phyloP scores from a whole-genome alignment of 2,113 vertebrate genomes.

The Onychostruthus taczanowskii region DNA sequence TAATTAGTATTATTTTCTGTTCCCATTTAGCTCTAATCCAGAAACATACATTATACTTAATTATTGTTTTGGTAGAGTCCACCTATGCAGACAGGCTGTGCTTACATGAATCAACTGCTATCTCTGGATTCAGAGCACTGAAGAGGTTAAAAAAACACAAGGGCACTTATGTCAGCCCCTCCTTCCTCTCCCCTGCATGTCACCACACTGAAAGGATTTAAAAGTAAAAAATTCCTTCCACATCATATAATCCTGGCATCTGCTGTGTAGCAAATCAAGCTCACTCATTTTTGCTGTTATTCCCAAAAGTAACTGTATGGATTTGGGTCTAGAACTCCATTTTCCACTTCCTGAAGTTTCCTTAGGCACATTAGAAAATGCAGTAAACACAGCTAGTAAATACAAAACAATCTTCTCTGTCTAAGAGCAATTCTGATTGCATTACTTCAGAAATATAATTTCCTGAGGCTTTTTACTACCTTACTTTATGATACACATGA shows the following conservation, averaged over 20 bases:
- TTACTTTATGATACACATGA: constrained; percentile 24
- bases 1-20: constrained; percentile 19
- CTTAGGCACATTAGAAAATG: constrained; percentile 33
- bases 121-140: background rate
- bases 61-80: background rate
- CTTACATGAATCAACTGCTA: background rate
- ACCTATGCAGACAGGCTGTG: background rate
- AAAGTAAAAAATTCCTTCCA: constrained; percentile 66
- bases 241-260: constrained; percentile 66
- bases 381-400: constrained; percentile 47
- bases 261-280: constrained; percentile 48
- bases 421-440: constrained; percentile 31
- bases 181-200: constrained; percentile 31
- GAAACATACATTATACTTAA: background rate
- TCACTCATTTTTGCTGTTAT: constrained; percentile 54
- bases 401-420: constrained; percentile 41
- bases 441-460: constrained; percentile 61
- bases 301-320: constrained; percentile 64
- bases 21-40: constrained; percentile 15
- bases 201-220: constrained; percentile 46
- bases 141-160: constrained; percentile 46
- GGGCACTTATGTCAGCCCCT: constrained; percentile 8
- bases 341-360: constrained; percentile 47
- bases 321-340: constrained; percentile 47
- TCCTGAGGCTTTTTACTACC: constrained; percentile 49